phyloP scores from a whole-genome alignment of 2,797 vertebrate genomes.

The Gadopsis marmoratus region DNA sequence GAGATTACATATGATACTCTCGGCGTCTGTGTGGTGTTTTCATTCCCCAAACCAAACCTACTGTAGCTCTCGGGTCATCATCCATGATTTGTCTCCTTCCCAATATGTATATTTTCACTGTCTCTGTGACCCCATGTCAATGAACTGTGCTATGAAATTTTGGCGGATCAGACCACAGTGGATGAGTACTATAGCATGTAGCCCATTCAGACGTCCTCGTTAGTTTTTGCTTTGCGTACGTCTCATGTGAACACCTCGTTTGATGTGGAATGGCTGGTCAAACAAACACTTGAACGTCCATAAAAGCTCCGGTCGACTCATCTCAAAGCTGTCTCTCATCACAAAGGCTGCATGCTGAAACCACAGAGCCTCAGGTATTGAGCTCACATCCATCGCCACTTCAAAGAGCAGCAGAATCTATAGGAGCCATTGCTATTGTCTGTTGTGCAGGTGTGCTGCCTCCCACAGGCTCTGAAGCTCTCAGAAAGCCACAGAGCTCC shows the following conservation, averaged over 20 bases:
- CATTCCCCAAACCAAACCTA: constrained; percentile 45
- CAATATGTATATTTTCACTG: constrained; percentile 51
- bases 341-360: constrained; percentile 64
- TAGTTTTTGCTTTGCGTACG: constrained; percentile 22
- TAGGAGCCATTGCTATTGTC: constrained; percentile 76
- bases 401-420: constrained; percentile 80
- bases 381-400: constrained; percentile 77
- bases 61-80: constrained; percentile 54
- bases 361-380: constrained; percentile 69
- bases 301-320: constrained; percentile 58
- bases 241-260: constrained; percentile 49
- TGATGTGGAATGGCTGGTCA: constrained; percentile 67
- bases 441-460: constrained; percentile 82
- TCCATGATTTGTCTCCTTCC: constrained; percentile 15
- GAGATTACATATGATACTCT: constrained; percentile 34
- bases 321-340: constrained; percentile 64
- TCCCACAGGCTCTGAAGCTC: constrained; percentile 64
- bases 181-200: neutral
- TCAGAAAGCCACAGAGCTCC: constrained; percentile 57
- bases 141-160: constrained; percentile 47
- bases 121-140: constrained; percentile 52
- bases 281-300: constrained; percentile 70
- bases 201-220: neutral
- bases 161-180: constrained; percentile 9
- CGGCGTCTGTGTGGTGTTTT: constrained; percentile 26